Base-by-base conservation (phyloP, 2,888 invertebrate species). In the Dugesia japonica region DNA sequence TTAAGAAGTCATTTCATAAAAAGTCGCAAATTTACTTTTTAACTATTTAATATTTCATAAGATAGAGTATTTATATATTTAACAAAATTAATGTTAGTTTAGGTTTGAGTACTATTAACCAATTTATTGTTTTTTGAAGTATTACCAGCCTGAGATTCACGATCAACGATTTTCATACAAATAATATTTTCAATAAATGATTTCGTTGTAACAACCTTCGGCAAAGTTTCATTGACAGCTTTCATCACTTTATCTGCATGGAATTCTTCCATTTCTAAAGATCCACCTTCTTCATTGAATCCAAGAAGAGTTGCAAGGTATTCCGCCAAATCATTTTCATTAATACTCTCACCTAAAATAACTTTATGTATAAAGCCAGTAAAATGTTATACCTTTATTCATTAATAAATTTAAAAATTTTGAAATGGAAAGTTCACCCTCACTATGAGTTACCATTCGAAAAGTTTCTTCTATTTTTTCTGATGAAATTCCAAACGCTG, bases 341-440 rank as follows among this genome's bases (percentile, higher is more conserved):
- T 83, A 82, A 85, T 84, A 78, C 83, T 83, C 78, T 85, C 85
- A 56, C 85, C 84, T 84, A 79, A 1, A 79, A 77, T 13, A 28
- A 72, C 7, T 28, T n/a, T 28, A 28, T 26, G 1, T 72, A 72
- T 13, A 28, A n/a, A 17, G 1, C 4, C n/a, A 7, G 4, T 13
- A 31, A 23, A 71, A 28, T 72, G 4, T 27, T 72, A 13, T 28
- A 72, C 28, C 27, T 72, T 28, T 72, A 28, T 72, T 27, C 23
- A 72, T 28, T 72, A 72, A 72, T 7, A 72, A 26, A n/a, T 27
- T 28, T 28, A 28, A 72, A 27, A 72, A 72, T 28, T 28, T 23
- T 4, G 1, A 1, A 72, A 72, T 72, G 1, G 72, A 56, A 20
- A 56, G 23, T 23, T 81, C 79, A 23, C 80, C 79, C 17, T 80